A percentile compares a stretch with the other conserved stretches of the same genome.
phyloP scores from a whole-genome alignment of 2,888 invertebrate species.

The Dermolepida albohirtum region DNA sequence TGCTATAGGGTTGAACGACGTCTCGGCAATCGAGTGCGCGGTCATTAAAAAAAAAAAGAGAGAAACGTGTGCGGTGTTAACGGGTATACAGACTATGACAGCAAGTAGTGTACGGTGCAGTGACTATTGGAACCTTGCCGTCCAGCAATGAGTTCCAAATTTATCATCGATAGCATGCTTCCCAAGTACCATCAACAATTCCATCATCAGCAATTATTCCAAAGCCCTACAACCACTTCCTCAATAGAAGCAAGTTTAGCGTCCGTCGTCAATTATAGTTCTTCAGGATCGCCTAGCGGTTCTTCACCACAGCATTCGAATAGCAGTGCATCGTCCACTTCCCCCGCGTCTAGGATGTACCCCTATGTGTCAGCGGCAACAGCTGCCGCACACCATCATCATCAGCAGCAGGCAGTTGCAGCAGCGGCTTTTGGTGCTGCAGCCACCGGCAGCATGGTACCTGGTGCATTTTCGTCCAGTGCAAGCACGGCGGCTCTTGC shows the following conservation, averaged over 20 bases:
- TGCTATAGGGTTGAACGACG: conserved; percentile 64
- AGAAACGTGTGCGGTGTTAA: conserved; percentile 54
- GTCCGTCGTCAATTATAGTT: conserved; percentile 71
- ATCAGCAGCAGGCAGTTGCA: conserved; percentile 78
- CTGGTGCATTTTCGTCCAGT: conserved; percentile 70
- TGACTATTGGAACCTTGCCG: conserved; percentile 59
- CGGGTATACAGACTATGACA: conserved; percentile 58
- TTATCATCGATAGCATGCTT: conserved; percentile 98
- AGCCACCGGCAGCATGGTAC: conserved; percentile 74
- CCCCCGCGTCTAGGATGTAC: conserved; percentile 85
- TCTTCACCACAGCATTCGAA: conserved; percentile 76
- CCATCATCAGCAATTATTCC: conserved; percentile 77
- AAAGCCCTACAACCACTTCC: conserved; percentile 68
- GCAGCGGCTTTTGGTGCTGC: conserved; percentile 74
- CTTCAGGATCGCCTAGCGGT: conserved; percentile 75
- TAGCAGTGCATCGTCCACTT: conserved; percentile 70
- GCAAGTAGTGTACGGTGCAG: conserved; percentile 60
- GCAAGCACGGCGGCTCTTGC: conserved; percentile 70
- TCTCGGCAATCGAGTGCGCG: conserved; percentile 59
- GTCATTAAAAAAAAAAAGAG: conserved; percentile 55
- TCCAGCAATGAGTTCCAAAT: conserved; percentile 93
- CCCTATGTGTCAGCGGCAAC: conserved; percentile 85
- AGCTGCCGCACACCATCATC: conserved; percentile 73
- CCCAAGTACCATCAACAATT: conserved; percentile 91
- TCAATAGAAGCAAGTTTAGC: conserved; percentile 80